Base-by-base conservation (phyloP, 2,888 invertebrate genomes). In the Philereme transversata region DNA sequence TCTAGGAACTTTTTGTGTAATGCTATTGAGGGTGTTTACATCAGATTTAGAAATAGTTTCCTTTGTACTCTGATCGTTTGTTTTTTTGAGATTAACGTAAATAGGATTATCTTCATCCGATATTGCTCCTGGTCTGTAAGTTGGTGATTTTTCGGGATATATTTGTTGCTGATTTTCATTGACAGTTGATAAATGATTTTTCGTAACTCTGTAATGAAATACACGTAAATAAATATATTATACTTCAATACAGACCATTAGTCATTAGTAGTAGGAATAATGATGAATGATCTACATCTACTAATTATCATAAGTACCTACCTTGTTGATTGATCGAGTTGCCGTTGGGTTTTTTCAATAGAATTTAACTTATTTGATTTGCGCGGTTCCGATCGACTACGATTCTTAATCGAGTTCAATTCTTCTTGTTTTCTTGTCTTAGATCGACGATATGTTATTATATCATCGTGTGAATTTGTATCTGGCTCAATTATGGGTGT, bases 341-440 rank as follows among this genome's bases (percentile, higher is more conserved):
- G 64, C 56, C 65, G 68, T 57, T 67, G 61, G 40, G 70, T 63
- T 62, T 72, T 79, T 59, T 75, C 77, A 43, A 62, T 48, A 51
- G 71, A 65, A 57, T 68, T 74, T 11, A 68, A 61, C 70, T 69
- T 76, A 47, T 75, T 75, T 62, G 76, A 70, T 64, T 86, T 88
- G 22, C 86, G 84, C 51, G 89, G 88, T 67, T 87, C 90, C 1
- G 90, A 90, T 61, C 84, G 77, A 74, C 89, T 90, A 64, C 89
- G 77, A 67, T 64, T 83, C 55, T 77, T 64, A 34, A 70, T 63
- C 34, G 62, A 52, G 10, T 44, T 66, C 33, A 60, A 50, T 47
- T 77, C 80, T 53, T 81, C 81, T 68, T 84, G 80, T 60, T 73
- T 82, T 57, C 79, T 83, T 54, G 72, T 61, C 65, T 79, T 82